phyloP scores from a whole-genome alignment of 1,140 invertebrate species.

The Drosophila orena region DNA sequence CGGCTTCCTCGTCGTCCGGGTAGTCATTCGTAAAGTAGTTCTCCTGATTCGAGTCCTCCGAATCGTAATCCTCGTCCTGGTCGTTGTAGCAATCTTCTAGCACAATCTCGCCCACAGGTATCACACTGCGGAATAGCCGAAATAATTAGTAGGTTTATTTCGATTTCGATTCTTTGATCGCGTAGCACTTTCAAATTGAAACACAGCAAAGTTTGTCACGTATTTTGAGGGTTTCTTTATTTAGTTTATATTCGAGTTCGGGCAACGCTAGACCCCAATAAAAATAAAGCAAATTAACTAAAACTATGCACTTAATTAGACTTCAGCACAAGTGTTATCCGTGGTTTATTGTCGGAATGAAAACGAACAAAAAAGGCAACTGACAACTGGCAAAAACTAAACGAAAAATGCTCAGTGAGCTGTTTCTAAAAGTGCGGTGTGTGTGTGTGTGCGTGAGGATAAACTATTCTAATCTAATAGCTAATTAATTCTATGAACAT shows the following conservation, averaged over 20 bases:
- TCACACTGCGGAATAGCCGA: slow-evolving; percentile 55
- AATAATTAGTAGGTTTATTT: not conserved
- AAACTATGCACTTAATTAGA: slow-evolving; percentile 61
- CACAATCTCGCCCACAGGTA: slow-evolving; percentile 65
- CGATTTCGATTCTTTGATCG: not conserved
- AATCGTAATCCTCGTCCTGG: slow-evolving; percentile 74
- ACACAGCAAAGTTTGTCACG: slow-evolving; percentile 37
- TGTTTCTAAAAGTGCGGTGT: slow-evolving; percentile 2
- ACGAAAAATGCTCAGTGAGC: slow-evolving; percentile 3
- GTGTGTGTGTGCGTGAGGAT: slow-evolving; percentile 32
- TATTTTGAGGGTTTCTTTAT: slow-evolving; percentile 56
- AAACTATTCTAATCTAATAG: slow-evolving; percentile 29
- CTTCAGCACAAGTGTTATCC: slow-evolving; percentile 44
- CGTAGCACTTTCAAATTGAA: slow-evolving; percentile 44
- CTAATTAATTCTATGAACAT: slow-evolving; percentile 53
- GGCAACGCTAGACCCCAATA: slow-evolving; percentile 38
- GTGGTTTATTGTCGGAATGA: slow-evolving; percentile 45
- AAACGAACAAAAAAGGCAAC: slow-evolving; percentile 37
- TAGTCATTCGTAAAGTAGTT: slow-evolving; percentile 86
- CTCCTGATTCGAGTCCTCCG: slow-evolving; percentile 86
- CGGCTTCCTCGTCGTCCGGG: slow-evolving; percentile 85
- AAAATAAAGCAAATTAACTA: slow-evolving; percentile 19
- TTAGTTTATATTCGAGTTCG: slow-evolving; percentile 38
- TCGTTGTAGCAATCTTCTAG: slow-evolving; percentile 72
- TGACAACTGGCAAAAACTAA: slow-evolving; percentile 44